Evolutionary conservation across 2,113 vertebrate genomes (phyloP), one percentile per base, ranked within the genome.

Genomic region (Ammodytes dubius): DNA sequence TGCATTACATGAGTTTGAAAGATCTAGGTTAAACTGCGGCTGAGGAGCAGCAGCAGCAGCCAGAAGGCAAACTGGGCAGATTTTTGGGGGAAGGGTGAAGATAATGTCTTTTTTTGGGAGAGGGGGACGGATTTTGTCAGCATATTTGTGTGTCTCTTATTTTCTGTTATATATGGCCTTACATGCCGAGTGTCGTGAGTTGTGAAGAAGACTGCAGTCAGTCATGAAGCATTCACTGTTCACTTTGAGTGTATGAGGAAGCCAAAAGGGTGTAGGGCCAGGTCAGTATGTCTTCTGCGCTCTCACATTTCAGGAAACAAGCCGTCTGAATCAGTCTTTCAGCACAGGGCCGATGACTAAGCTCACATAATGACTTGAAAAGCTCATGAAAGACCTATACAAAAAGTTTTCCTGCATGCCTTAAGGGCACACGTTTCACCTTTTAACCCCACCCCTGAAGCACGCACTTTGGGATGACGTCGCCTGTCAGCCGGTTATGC

Each of bases 21-120:
- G 70, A 86, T 84, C 64, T 84, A 53, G 70, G 84, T 89, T 80
- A 76, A 84, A 80, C 64, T 71, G 59, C 76, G 80, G 71, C 82
- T 65, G 77, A 90, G 53, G 14, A 71, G n/a, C n/a, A 27, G 27
- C 27, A 86, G 64, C 73, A 17, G n/a, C 73, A 73, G 81, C 86
- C 87, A 63, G 65, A 73, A 79, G 80, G 79, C 81, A 82, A 72
- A 83, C 58, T 49, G 73, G 50, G 68, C 43, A 73, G 75, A 59
- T 78, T 66, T 63, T 54, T 1, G 64, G 70, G 75, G 70, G 81
- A 70, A 70, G 76, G 70, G 74, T 4, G 1, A 6, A 6, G 46
- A 15, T 46, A n/a, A 19, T 10, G 37, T 49, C 40, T 66, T 74
- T 52, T 15, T 27, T 14, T n/a, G n/a, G 27, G 27, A 27, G 27